Conservation (phyloP, 2,888 invertebrate species). For the Eucera pruinosa region DNA sequence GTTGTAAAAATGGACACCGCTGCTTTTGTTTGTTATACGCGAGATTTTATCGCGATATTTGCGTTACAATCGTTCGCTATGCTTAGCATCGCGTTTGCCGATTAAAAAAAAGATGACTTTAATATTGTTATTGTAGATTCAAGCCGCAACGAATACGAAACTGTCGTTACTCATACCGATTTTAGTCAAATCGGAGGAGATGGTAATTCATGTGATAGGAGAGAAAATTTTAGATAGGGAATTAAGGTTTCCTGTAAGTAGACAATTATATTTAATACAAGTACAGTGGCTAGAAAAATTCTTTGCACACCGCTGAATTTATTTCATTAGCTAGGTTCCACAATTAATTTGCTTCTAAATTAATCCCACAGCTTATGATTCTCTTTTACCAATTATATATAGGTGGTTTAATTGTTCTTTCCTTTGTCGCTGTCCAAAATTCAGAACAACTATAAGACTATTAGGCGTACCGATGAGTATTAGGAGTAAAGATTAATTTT, state of each 20-base stretch:
- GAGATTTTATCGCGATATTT: neutral
- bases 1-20: neutral
- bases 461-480: no score
- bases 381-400: no score
- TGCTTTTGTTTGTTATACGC: neutral
- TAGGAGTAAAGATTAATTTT: no score
- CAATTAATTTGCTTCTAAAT: no score
- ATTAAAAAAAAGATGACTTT: neutral
- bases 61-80: neutral
- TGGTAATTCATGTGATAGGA: constrained; percentile 87
- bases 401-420: no score
- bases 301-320: no score
- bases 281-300: no score
- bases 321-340: no score
- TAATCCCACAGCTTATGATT: no score
- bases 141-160: constrained; percentile 85
- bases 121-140: constrained; percentile 77
- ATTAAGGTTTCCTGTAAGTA: constrained; percentile 85
- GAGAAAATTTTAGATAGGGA: constrained; percentile 84
- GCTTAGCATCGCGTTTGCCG: no score
- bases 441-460: no score
- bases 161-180: constrained; percentile 86
- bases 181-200: constrained; percentile 86
- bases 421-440: no score
- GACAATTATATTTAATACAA: constrained; percentile 2